These are phyloP conservation scores for Leptopterna dolabrata DNA, from an alignment of 2,888 invertebrate genomes.

Conservation along the genomic window DNA sequence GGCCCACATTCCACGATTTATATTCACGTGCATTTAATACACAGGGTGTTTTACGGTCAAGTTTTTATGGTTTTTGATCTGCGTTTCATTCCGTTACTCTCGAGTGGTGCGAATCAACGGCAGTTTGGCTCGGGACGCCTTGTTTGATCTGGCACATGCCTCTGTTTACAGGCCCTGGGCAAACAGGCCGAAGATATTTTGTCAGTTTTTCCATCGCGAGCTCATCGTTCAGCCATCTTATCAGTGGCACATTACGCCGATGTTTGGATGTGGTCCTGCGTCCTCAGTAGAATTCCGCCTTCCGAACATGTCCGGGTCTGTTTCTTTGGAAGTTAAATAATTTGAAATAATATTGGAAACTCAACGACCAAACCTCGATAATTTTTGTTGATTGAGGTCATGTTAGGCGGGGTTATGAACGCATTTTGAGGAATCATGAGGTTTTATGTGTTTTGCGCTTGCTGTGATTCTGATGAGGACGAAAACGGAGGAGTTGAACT, in stretches of 20 bases:
- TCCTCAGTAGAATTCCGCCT: background rate
- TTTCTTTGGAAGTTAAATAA: background rate
- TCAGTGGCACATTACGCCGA: background rate
- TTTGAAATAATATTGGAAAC: background rate
- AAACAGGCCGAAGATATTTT: background rate
- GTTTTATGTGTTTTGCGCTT: background rate
- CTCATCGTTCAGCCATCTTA: background rate
- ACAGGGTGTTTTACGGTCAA: background rate
- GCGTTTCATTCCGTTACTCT: background rate
- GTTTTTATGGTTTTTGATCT: background rate
- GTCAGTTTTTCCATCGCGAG: background rate
- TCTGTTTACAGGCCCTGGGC: background rate
- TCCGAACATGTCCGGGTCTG: background rate
- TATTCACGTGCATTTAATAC: background rate
- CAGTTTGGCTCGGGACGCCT: background rate
- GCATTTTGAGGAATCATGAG: background rate
- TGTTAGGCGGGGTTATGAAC: too few species aligned
- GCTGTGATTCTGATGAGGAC: background rate
- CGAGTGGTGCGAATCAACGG: background rate
- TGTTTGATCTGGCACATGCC: background rate
- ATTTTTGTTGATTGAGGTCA: too few species aligned
- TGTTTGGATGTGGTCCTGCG: background rate
- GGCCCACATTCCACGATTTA: background rate
- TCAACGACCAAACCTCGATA: background rate
- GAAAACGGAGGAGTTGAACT: background rate